These are phyloP conservation scores for Eurytoma adleriae DNA, from an alignment of 2,888 invertebrate genomes.

Conservation along the genomic window DNA sequence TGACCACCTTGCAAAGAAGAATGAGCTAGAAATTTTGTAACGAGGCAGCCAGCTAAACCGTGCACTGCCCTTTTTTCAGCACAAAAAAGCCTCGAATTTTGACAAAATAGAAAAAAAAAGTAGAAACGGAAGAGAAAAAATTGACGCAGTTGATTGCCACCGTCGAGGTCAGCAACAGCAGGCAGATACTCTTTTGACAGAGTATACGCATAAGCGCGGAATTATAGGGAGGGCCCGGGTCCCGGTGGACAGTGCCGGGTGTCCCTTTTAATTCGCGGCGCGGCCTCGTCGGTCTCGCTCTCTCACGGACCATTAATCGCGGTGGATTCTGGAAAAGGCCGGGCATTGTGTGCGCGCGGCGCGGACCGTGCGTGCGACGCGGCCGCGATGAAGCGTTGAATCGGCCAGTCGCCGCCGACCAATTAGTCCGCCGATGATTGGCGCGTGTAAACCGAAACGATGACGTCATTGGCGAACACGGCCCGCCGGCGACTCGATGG, in stretches of 20 bases:
- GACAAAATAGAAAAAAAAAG: neutral
- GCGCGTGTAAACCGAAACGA: constrained; percentile 73
- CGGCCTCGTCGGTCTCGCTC: neutral
- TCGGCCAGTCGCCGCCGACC: constrained; percentile 68
- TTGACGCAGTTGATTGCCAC: no score
- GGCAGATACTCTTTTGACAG: no score
- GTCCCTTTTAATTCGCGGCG: constrained; percentile 56
- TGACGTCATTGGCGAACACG: constrained; percentile 69
- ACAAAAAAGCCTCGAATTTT: neutral
- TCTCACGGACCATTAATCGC: constrained; percentile 63
- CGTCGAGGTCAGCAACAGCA: no score
- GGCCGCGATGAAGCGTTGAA: constrained; percentile 65
- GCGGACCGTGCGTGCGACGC: constrained; percentile 5
- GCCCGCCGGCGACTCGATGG: neutral
- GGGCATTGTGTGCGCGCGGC: constrained; percentile 35
- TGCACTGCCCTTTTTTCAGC: no score
- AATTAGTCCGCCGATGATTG: constrained; percentile 75
- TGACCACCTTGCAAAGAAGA: neutral
- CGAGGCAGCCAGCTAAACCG: no score
- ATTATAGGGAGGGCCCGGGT: neutral
- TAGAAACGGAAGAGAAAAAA: no score
- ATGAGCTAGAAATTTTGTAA: no score
- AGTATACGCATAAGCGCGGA: neutral
- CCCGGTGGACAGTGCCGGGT: constrained; percentile 19
- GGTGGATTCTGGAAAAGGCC: constrained; percentile 67